Evolutionary conservation across 2,888 invertebrate species (phyloP).

Genomic region (Thymelicus sylvestris): DNA sequence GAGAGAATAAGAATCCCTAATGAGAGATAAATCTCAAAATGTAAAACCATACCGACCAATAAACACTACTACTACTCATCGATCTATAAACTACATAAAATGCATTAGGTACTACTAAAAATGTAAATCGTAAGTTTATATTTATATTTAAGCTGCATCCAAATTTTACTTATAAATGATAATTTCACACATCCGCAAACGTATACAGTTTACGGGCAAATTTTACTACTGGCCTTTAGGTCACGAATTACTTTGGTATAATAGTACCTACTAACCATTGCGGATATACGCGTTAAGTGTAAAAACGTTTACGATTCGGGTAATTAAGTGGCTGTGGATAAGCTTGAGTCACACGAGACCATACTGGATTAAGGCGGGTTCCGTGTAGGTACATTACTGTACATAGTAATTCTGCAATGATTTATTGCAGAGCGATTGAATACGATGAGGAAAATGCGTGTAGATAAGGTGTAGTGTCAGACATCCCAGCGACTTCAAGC

Average conservation of each 20-base stretch:
- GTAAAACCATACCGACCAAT: too few species aligned
- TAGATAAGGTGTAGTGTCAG: too few species aligned
- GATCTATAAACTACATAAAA: too few species aligned
- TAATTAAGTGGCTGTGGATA: not conserved
- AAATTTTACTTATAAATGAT: not conserved
- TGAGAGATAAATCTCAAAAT: too few species aligned
- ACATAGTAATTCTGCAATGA: not conserved
- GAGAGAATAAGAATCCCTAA: too few species aligned
- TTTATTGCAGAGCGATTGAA: not conserved
- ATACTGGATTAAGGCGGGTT: not conserved
- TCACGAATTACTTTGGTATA: slow-evolving; percentile 6
- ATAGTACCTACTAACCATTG: not conserved
- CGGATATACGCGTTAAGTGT: slow-evolving; percentile 4
- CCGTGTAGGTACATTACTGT: too few species aligned
- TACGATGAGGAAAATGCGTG: too few species aligned
- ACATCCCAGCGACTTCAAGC: too few species aligned
- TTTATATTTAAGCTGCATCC: too few species aligned
- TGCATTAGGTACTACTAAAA: too few species aligned
- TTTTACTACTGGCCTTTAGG: slow-evolving; percentile 9
- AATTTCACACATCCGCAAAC: not conserved
- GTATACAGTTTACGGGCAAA: not conserved
- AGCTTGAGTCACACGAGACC: not conserved
- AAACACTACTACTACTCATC: too few species aligned
- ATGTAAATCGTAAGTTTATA: too few species aligned
- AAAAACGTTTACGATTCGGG: slow-evolving; percentile 10